A percentile compares a stretch with the other conserved stretches of the same genome.
These are phyloP conservation scores for Galerucella pusilla DNA, from an alignment of 2,888 invertebrate genomes.

Conservation along the genomic window DNA sequence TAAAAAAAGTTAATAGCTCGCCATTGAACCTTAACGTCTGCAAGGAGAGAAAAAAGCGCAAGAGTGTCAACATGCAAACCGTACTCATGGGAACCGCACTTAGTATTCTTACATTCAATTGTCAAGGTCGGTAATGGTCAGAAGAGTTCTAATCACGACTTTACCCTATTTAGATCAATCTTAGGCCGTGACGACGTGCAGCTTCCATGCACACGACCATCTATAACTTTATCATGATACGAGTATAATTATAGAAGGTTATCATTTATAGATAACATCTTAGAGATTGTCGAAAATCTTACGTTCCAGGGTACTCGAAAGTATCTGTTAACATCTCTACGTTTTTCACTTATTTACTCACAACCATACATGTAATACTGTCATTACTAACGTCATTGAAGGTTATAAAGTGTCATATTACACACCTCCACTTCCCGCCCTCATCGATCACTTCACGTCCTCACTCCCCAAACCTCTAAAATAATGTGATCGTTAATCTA, in stretches of 20 bases:
- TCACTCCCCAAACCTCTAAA: no score
- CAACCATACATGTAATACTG: no score
- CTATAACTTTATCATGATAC: conserved; percentile 57
- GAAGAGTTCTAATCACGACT: conserved; percentile 58
- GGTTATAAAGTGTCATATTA: no score
- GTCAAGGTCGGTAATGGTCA: conserved; percentile 58
- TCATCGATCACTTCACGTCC: no score
- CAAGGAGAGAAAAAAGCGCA: conserved; percentile 27
- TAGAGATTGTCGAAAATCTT: neutral
- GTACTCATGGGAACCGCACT: conserved; percentile 40
- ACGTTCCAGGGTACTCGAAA: neutral
- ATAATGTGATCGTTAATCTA: no score
- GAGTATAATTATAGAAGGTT: conserved; percentile 53
- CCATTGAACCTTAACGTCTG: conserved; percentile 30
- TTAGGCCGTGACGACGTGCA: conserved; percentile 57
- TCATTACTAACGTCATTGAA: no score
- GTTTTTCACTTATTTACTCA: neutral
- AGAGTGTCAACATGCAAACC: conserved; percentile 36
- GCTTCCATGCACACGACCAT: conserved; percentile 55
- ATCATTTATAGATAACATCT: conserved; percentile 31
- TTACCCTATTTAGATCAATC: conserved; percentile 61
- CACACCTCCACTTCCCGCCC: no score
- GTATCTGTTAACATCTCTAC: neutral
- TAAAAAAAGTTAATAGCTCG: conserved; percentile 3
- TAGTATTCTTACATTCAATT: conserved; percentile 49